phyloP scores from a whole-genome alignment of 2,888 invertebrate species.

The Proisotoma minuta region DNA sequence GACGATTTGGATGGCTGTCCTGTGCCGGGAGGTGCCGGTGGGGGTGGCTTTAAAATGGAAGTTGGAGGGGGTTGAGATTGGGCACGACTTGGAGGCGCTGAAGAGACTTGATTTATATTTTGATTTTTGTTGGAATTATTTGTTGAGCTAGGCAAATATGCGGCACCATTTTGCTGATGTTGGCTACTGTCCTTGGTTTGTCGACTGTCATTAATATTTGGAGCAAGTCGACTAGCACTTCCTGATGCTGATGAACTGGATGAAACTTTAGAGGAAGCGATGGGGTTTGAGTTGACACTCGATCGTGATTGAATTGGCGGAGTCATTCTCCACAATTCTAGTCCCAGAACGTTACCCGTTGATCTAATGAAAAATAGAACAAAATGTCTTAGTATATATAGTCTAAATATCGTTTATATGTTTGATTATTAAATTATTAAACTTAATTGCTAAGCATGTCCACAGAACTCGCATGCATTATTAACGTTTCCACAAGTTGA shows the following conservation, averaged over 20 bases:
- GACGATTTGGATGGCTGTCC: constrained; percentile 1
- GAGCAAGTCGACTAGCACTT: constrained; percentile 7
- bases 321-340: constrained; percentile 43
- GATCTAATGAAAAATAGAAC: constrained; percentile 25
- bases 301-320: constrained; percentile 30
- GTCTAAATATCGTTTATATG: no score
- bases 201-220: constrained; percentile 5
- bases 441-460: no score
- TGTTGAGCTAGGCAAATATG: constrained; percentile 6
- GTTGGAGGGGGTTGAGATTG: constrained; percentile 36
- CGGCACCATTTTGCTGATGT: background rate
- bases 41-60: constrained; percentile 42
- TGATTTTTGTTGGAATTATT: background rate
- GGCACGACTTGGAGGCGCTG: constrained; percentile 6
- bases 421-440: no score
- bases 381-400: no score
- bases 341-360: constrained; percentile 34
- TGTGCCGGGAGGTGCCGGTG: constrained; percentile 28
- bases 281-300: constrained; percentile 27
- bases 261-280: constrained; percentile 14
- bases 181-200: constrained; percentile 1
- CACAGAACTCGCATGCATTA: no score
- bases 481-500: no score
- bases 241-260: background rate
- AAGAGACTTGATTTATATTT: background rate